Conservation (phyloP, 2,888 invertebrate genomes). For the Campopleginae sp. region DNA sequence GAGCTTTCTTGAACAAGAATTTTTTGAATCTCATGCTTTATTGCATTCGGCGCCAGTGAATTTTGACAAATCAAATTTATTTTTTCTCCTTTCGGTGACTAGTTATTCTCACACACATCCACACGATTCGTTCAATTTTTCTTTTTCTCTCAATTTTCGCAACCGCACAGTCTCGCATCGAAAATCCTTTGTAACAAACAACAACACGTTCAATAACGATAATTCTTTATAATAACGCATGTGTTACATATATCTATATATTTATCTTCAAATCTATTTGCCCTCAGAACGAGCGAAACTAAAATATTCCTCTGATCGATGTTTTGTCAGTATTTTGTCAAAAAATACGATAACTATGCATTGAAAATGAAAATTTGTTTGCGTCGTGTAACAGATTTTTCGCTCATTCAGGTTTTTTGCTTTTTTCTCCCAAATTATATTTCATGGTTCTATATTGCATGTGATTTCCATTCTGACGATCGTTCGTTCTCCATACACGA, state of each 20-base stretch:
- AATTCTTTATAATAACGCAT: slow-evolving; percentile 68
- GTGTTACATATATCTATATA: slow-evolving; percentile 32
- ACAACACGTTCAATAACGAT: slow-evolving; percentile 75
- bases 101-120: slow-evolving; percentile 38
- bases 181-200: slow-evolving; percentile 73
- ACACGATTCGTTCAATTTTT: too few relatives aligned
- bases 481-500: neutral
- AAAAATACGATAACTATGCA: neutral
- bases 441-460: neutral
- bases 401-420: neutral
- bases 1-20: slow-evolving; percentile 23
- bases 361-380: neutral
- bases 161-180: slow-evolving; percentile 37
- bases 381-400: neutral
- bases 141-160: slow-evolving; percentile 22
- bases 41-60: slow-evolving; percentile 28
- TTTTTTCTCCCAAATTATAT: neutral
- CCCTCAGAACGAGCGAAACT: slow-evolving; percentile 30
- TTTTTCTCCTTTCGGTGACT: slow-evolving; percentile 36
- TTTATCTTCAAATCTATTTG: slow-evolving; percentile 53
- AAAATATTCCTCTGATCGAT: neutral
- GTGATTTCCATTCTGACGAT: neutral
- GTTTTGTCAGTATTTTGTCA: neutral
- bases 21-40: slow-evolving; percentile 38
- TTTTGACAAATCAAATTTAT: neutral